Conservation (phyloP, 1,140 invertebrate species). For the Agraylea sexmaculata region DNA sequence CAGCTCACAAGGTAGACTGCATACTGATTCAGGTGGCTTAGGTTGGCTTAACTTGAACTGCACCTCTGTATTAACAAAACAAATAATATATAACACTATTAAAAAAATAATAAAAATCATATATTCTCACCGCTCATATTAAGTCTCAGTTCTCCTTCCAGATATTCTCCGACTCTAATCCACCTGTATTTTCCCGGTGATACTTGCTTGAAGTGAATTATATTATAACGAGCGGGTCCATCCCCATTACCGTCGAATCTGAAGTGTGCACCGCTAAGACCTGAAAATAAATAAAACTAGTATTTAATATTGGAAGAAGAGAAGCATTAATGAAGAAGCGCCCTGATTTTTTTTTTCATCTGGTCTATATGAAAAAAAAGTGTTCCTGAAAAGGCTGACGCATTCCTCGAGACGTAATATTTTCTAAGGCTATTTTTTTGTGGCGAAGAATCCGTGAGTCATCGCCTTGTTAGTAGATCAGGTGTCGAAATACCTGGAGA, state of each 20-base stretch:
- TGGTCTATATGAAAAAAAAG: not conserved
- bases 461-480: too few relatives aligned
- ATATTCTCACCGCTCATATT: constrained; percentile 60
- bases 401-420: too few relatives aligned
- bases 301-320: constrained; percentile 11
- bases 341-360: constrained; percentile 7
- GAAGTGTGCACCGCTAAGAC: constrained; percentile 80
- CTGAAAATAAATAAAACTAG: constrained; percentile 36
- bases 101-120: constrained; percentile 1
- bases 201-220: constrained; percentile 86
- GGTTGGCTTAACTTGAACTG: constrained; percentile 67
- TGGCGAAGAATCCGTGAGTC: too few relatives aligned
- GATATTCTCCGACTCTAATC: constrained; percentile 75
- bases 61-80: constrained; percentile 46
- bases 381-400: too few relatives aligned
- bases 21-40: constrained; percentile 74
- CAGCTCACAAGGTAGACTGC: constrained; percentile 70
- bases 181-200: constrained; percentile 63
- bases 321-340: constrained; percentile 13
- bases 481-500: too few relatives aligned
- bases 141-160: constrained; percentile 64
- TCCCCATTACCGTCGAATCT: constrained; percentile 82
- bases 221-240: constrained; percentile 87
- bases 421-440: too few relatives aligned
- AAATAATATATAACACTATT: not conserved